These are phyloP conservation scores for Prionailurus bengalensis DNA, from an alignment of 2,113 vertebrate genomes.

Conservation along the genomic window DNA sequence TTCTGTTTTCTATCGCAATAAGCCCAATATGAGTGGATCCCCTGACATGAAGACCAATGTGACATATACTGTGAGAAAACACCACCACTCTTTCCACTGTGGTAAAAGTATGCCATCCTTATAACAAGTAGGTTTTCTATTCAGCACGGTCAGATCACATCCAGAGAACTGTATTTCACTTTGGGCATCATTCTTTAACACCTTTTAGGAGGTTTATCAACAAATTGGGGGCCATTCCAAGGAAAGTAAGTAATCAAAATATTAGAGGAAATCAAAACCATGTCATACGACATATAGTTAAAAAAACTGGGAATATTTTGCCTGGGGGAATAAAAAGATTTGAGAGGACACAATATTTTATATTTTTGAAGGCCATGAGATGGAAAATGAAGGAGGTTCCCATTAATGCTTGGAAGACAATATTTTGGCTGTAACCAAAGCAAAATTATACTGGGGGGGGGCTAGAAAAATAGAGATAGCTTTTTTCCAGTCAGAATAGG, in stretches of 20 bases:
- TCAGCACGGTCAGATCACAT: neutral
- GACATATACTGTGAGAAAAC: neutral
- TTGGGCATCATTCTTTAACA: neutral
- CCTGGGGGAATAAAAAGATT: neutral
- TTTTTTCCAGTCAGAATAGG: conserved; percentile 35
- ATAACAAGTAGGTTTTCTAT: neutral
- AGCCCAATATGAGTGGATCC: neutral
- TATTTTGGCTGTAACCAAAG: neutral
- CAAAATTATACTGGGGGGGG: neutral
- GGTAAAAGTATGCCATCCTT: neutral
- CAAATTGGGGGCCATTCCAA: neutral
- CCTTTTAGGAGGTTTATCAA: neutral
- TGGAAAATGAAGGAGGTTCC: neutral
- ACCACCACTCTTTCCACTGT: neutral
- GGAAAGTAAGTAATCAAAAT: neutral
- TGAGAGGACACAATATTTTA: neutral
- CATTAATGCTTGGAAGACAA: neutral
- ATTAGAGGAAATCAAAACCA: neutral
- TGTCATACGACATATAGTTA: neutral
- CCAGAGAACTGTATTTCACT: neutral
- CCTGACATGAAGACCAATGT: neutral
- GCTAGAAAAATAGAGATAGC: conserved; percentile 16
- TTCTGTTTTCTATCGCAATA: neutral
- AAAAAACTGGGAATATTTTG: neutral
- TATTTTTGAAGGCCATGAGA: neutral